Evolutionary conservation across 2,888 invertebrate genomes (phyloP).

Genomic region (Cerastoderma edule): DNA sequence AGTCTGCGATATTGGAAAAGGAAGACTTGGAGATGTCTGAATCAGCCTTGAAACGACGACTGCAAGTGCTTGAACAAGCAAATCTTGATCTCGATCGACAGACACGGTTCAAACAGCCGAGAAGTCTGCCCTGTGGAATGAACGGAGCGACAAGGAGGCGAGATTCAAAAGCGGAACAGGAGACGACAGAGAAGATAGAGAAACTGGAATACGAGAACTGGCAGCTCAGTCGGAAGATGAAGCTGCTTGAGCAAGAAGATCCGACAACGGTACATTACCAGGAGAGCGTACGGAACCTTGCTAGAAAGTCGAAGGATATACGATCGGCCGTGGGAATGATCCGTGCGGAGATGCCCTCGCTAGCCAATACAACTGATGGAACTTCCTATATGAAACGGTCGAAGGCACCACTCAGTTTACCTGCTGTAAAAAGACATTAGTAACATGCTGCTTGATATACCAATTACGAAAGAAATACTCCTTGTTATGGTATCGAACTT

Average conservation of each 20-base stretch:
- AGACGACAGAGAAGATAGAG: slow-evolving; percentile 28
- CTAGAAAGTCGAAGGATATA: slow-evolving; percentile 8
- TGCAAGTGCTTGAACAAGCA: slow-evolving; percentile 48
- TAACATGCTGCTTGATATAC: no score
- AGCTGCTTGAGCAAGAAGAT: slow-evolving; percentile 33
- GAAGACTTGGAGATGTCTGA: slow-evolving; percentile 36
- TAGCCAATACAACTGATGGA: slow-evolving; percentile 17
- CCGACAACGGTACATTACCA: neutral
- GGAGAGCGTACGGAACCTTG: neutral
- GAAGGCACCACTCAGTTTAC: slow-evolving; percentile 7
- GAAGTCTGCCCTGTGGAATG: neutral
- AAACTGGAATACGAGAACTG: slow-evolving; percentile 44
- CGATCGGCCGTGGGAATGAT: slow-evolving; percentile 11
- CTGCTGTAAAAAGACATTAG: no score
- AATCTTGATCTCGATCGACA: slow-evolving; percentile 49
- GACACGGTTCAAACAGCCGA: slow-evolving; percentile 3
- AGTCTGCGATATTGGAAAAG: slow-evolving; percentile 36
- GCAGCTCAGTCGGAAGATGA: slow-evolving; percentile 24
- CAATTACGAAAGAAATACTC: no score
- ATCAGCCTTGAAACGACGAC: slow-evolving; percentile 39
- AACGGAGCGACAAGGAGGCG: neutral
- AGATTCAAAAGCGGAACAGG: slow-evolving; percentile 22
- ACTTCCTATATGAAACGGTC: slow-evolving; percentile 19
- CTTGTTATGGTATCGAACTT: no score
- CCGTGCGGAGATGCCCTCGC: slow-evolving; percentile 41